Conservation (phyloP, 2,113 vertebrate species). For the Bubalus kerabau region DNA sequence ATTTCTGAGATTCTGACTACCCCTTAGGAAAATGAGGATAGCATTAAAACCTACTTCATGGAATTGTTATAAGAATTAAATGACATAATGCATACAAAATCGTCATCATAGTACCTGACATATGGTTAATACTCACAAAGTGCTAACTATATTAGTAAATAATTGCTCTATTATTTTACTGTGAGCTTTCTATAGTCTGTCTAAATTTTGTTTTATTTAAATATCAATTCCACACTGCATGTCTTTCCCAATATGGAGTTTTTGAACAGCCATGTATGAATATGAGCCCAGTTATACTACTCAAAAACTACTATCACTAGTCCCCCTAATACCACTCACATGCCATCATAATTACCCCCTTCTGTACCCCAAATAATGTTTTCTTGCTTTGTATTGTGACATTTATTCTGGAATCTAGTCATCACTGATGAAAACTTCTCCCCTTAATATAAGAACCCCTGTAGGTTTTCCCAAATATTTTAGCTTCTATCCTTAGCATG, state of each 20-base stretch:
- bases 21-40: conserved; percentile 9
- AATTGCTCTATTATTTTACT: conserved; percentile 16
- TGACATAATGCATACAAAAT: background rate
- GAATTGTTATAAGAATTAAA: conserved; percentile 2
- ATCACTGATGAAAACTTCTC: background rate
- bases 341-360: background rate
- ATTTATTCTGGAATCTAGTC: conserved; percentile 21
- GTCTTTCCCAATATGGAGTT: background rate
- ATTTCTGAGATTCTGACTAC: background rate
- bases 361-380: background rate
- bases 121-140: background rate
- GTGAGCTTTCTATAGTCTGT: background rate
- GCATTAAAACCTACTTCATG: background rate
- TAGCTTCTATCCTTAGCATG: background rate
- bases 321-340: background rate
- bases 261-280: background rate
- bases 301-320: background rate
- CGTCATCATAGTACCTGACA: background rate
- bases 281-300: background rate
- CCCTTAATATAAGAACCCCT: background rate
- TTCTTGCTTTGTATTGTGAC: background rate
- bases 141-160: background rate
- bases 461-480: background rate
- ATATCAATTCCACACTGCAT: background rate
- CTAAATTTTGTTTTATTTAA: conserved; percentile 23